phyloP scores from a whole-genome alignment of 2,888 invertebrate species.

The Hirtodrosophila duncani region DNA sequence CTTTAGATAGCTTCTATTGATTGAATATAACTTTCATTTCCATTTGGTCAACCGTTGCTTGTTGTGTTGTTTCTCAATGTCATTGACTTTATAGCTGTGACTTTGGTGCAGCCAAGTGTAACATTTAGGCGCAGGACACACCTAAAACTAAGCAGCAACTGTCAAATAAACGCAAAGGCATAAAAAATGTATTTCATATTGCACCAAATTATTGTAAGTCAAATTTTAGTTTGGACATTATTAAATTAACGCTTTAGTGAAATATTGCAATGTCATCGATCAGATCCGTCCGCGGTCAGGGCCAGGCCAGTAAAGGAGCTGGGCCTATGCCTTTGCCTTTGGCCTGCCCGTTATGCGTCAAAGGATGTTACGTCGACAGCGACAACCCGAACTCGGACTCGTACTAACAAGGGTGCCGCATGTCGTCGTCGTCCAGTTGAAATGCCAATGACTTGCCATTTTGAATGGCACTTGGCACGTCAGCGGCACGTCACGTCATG shows the following conservation, averaged over 20 bases:
- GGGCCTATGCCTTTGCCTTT: conserved; percentile 22
- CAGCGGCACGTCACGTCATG: conserved; percentile 55
- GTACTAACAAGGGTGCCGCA: conserved; percentile 67
- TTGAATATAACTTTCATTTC: conserved; percentile 44
- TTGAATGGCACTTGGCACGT: conserved; percentile 69
- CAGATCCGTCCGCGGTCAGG: conserved; percentile 15
- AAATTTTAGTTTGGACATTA: conserved; percentile 54
- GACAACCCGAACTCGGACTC: conserved; percentile 37
- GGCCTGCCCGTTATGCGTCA: conserved; percentile 64
- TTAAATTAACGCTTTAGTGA: conserved; percentile 61
- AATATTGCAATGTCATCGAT: conserved; percentile 55
- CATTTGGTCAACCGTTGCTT: conserved; percentile 9
- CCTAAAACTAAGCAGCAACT: conserved; percentile 29
- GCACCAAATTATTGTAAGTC: conserved; percentile 52
- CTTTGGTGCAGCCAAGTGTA: conserved; percentile 64
- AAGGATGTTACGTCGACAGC: conserved; percentile 56
- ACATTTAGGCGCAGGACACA: conserved; percentile 40
- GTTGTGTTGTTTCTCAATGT: conserved; percentile 45
- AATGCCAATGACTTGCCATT: conserved; percentile 70
- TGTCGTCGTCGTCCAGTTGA: conserved; percentile 73
- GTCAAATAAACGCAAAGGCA: conserved; percentile 19
- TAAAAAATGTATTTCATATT: conserved; percentile 31
- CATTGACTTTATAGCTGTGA: conserved; percentile 68
- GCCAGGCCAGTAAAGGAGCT: conserved; percentile 12
- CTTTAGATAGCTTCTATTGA: conserved; percentile 33